Conservation (phyloP, 2,113 vertebrate species). For the Turnix velox region DNA sequence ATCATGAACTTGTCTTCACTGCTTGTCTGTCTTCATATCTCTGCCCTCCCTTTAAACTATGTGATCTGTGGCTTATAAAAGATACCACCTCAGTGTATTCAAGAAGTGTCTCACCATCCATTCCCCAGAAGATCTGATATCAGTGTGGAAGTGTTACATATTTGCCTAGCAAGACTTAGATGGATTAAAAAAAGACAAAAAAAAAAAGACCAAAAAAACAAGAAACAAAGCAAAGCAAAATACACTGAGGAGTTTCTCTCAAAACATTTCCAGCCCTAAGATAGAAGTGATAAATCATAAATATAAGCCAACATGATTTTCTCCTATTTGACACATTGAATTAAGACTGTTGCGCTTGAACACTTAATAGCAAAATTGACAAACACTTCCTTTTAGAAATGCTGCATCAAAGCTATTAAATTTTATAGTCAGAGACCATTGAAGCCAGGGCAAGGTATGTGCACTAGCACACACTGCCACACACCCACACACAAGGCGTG, state of each 20-base stretch:
- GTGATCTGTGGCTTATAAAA: not conserved
- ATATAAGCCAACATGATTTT: conserved; percentile 59
- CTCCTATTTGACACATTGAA: conserved; percentile 59
- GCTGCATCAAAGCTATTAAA: conserved; percentile 44
- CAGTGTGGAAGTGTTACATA: not conserved
- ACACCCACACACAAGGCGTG: fast-evolving
- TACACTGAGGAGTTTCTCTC: not conserved
- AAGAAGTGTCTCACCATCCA: not conserved
- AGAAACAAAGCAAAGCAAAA: not conserved
- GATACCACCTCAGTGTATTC: not conserved
- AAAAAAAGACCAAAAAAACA: no score
- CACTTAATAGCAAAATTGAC: conserved; percentile 63
- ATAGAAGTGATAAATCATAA: conserved; percentile 62
- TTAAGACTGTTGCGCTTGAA: conserved; percentile 61
- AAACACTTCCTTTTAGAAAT: conserved; percentile 57
- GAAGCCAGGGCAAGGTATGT: conserved; percentile 18
- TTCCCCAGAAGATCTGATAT: not conserved
- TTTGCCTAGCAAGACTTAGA: not conserved
- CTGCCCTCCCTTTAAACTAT: not conserved
- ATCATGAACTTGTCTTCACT: not conserved
- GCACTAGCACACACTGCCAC: not conserved
- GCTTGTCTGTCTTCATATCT: not conserved
- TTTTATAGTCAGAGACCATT: conserved; percentile 47
- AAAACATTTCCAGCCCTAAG: conserved; percentile 37
- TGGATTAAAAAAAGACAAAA: not conserved